Percentiles rank a stretch among this genome's conserved stretches.
Evolutionary conservation across 2,888 invertebrate species (phyloP).

Genomic region (Sinodicranocentrus sp.): DNA sequence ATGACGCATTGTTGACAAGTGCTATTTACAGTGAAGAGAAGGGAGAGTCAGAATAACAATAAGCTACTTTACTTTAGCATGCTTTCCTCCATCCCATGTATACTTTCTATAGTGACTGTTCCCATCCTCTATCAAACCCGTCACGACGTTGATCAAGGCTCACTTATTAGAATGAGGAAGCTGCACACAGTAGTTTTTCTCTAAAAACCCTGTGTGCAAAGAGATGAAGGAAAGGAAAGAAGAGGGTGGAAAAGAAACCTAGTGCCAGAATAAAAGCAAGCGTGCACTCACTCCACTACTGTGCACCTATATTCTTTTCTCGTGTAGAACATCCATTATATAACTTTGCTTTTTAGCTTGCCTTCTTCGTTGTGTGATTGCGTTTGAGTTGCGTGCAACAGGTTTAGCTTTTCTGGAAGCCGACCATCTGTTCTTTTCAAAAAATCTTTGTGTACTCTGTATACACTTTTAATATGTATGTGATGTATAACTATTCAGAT

Average conservation of each 20-base stretch:
- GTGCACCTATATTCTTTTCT: not conserved
- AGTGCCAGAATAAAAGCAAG: not conserved
- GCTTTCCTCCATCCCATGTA: no score
- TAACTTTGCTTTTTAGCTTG: slow-evolving; percentile 28
- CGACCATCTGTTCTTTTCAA: slow-evolving; percentile 75
- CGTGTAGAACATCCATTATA: not conserved
- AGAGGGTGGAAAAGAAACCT: slow-evolving; percentile 20
- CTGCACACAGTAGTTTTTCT: not conserved
- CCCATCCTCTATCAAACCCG: not conserved
- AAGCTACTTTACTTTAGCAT: no score
- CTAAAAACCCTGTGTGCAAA: no score
- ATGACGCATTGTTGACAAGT: slow-evolving; percentile 55
- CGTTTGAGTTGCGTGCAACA: slow-evolving; percentile 72
- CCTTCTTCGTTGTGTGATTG: slow-evolving; percentile 56
- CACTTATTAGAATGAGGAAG: slow-evolving; percentile 5
- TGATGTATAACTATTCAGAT: slow-evolving; percentile 33
- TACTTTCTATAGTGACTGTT: no score
- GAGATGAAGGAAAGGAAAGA: slow-evolving; percentile 17
- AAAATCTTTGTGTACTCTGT: slow-evolving; percentile 70
- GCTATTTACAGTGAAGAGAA: slow-evolving; percentile 7
- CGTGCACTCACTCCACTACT: slow-evolving; percentile 1
- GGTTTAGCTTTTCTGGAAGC: slow-evolving; percentile 74
- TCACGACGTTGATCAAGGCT: not conserved
- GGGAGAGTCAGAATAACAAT: no score
- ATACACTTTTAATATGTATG: slow-evolving; percentile 31